These are phyloP conservation scores for Taphrorychus bicolor DNA, from an alignment of 2,888 invertebrate genomes.

Conservation along the genomic window DNA sequence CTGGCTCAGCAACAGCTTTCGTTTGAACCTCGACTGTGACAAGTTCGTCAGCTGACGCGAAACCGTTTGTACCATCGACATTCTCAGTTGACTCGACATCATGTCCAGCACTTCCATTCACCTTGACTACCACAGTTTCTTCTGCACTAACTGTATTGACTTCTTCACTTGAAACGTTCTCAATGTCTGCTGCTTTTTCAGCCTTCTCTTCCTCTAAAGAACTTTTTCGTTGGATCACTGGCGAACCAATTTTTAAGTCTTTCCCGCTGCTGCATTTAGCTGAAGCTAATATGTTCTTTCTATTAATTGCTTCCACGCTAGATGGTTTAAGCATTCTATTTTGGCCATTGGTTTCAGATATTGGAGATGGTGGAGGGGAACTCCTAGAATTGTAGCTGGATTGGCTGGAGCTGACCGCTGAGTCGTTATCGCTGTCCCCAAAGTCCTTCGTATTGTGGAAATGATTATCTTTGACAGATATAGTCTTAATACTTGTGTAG, in stretches of 20 bases:
- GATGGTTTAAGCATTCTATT: constrained; percentile 77
- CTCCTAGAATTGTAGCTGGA: constrained; percentile 80
- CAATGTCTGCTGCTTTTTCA: neutral
- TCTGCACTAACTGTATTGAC: neutral
- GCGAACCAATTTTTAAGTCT: constrained; percentile 74
- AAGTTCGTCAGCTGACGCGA: neutral
- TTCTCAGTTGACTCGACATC: neutral
- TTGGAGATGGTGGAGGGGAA: constrained; percentile 77
- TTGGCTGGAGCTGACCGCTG: constrained; percentile 84
- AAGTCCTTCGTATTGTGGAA: constrained; percentile 45
- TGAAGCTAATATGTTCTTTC: constrained; percentile 86
- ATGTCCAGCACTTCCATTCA: neutral
- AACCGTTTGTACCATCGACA: neutral
- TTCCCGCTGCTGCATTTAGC: constrained; percentile 85
- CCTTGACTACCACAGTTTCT: neutral
- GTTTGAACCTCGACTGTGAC: neutral
- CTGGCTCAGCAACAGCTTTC: neutral
- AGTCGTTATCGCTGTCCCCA: constrained; percentile 85
- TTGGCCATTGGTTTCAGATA: constrained; percentile 50
- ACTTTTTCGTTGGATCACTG: constrained; percentile 72
- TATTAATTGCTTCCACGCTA: constrained; percentile 83
- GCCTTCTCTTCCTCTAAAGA: constrained; percentile 65
- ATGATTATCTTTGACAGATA: constrained; percentile 34
- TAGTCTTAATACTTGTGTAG: constrained; percentile 53
- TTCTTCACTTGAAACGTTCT: neutral